Evolutionary conservation across 2,797 vertebrate genomes (phyloP).

Genomic region (Enoplosus armatus): DNA sequence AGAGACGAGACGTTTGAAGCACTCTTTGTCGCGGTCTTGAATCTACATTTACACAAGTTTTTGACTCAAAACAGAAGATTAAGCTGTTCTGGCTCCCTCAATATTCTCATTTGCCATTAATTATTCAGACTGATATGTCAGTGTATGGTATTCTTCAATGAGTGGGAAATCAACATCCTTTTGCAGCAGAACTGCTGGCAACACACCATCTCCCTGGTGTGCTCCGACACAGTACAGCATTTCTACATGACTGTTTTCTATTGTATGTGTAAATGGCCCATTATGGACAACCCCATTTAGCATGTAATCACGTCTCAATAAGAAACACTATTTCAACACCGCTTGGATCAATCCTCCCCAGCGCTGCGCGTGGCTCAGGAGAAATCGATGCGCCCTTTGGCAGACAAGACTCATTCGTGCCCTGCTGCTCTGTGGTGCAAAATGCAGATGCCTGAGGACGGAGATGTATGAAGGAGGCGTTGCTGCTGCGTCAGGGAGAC

Average conservation of each 20-base stretch:
- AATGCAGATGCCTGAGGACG: conserved; percentile 49
- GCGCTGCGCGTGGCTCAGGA: conserved; percentile 8
- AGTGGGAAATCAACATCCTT: conserved; percentile 24
- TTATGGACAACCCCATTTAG: conserved; percentile 55
- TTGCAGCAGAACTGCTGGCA: conserved; percentile 13
- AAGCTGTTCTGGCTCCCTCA: conserved; percentile 1
- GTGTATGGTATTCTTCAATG: neutral
- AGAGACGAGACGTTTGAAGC: neutral
- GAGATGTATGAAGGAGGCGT: conserved; percentile 39
- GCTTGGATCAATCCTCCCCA: conserved; percentile 52
- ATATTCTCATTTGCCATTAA: conserved; percentile 5
- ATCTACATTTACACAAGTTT: neutral
- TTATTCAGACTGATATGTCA: conserved; percentile 11
- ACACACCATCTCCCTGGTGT: neutral
- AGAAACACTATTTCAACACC: conserved; percentile 54
- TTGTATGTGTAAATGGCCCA: conserved; percentile 40
- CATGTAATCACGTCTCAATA: conserved; percentile 64
- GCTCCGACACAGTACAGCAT: neutral
- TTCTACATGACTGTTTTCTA: conserved; percentile 29
- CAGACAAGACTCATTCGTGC: conserved; percentile 22
- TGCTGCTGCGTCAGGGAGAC: conserved; percentile 36
- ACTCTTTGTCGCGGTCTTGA: neutral
- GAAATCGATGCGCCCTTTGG: conserved; percentile 63
- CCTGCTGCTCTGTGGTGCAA: conserved; percentile 24
- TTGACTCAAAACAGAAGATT: neutral